phyloP scores from a whole-genome alignment of 2,797 vertebrate genomes.

The Pangasius macronema region DNA sequence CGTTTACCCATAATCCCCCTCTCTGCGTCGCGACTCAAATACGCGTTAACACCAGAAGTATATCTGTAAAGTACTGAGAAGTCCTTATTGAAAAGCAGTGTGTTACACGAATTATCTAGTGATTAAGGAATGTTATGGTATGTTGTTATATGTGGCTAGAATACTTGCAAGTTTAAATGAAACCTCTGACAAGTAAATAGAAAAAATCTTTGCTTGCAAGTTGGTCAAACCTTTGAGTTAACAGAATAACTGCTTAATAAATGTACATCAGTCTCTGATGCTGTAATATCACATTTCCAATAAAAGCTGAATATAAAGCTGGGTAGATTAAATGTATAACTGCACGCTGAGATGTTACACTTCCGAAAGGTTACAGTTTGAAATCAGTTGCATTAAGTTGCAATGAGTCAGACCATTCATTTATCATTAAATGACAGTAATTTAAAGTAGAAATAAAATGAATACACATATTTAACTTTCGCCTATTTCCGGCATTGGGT shows the following conservation, averaged over 20 bases:
- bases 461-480: neutral
- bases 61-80: too few relatives aligned
- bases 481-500: neutral
- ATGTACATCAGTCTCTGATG: neutral
- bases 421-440: too few relatives aligned
- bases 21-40: too few relatives aligned
- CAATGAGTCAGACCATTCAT: neutral
- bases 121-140: neutral
- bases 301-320: neutral
- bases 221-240: neutral
- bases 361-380: neutral
- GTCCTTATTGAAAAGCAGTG: neutral
- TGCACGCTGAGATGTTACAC: neutral
- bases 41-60: too few relatives aligned
- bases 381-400: neutral
- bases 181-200: neutral
- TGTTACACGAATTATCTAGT: neutral
- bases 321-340: neutral
- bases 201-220: neutral
- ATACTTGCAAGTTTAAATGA: neutral
- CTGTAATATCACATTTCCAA: neutral
- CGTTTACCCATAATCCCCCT: too few relatives aligned
- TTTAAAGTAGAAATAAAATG: neutral
- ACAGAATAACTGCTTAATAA: neutral
- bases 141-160: neutral